A percentile compares a stretch with the other conserved stretches of the same genome.
These are phyloP conservation scores for Thunnus thynnus DNA, from an alignment of 2,113 vertebrate species.

Conservation along the genomic window DNA sequence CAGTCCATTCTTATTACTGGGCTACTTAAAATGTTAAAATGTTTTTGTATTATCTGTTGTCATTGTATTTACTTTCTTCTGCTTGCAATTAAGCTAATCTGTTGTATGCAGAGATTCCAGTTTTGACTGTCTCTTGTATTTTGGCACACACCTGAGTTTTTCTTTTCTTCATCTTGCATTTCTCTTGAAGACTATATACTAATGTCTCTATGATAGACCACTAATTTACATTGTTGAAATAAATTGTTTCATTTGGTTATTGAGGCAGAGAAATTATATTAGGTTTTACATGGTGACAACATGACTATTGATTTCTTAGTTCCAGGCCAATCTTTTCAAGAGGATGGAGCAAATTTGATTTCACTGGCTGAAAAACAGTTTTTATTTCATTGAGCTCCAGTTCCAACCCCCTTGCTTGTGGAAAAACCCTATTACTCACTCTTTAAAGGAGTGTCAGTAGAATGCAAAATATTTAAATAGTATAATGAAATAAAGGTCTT, in stretches of 20 bases:
- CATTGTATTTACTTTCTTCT: neutral
- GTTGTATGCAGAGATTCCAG: neutral
- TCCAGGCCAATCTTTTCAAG: conserved; percentile 16
- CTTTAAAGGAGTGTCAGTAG: neutral
- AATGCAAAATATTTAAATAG: neutral
- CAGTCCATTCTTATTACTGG: neutral
- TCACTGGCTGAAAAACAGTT: conserved; percentile 5
- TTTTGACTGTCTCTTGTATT: neutral
- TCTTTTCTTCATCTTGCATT: neutral
- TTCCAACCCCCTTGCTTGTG: neutral
- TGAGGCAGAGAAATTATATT: neutral
- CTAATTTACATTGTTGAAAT: neutral
- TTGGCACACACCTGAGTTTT: neutral
- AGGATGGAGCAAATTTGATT: conserved; percentile 29
- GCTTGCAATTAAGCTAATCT: neutral
- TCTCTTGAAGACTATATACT: neutral
- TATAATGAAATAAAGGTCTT: neutral
- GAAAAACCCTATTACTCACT: neutral
- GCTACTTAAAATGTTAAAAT: neutral
- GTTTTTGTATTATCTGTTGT: neutral
- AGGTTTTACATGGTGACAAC: neutral
- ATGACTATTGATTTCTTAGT: neutral
- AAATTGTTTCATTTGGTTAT: neutral
- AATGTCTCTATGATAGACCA: neutral
- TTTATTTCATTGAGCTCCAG: conserved; percentile 4